Evolutionary conservation across 2,888 invertebrate genomes (phyloP).

Genomic region (Epinotia bilunana): DNA sequence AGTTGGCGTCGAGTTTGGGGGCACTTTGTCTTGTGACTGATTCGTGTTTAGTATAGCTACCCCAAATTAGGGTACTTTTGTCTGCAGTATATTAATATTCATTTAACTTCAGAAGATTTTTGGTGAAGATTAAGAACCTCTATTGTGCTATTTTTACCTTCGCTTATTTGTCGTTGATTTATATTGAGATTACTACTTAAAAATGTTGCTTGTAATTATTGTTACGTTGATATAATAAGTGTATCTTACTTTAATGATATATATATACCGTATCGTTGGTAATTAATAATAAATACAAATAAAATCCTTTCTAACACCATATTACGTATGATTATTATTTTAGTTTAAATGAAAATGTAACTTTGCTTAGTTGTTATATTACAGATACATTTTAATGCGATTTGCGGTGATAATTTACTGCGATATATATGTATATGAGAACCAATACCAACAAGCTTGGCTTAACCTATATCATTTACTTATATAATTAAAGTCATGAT

Average conservation of each 20-base stretch:
- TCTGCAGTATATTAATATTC: conserved; percentile 60
- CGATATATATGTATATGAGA: no score
- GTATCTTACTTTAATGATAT: background rate
- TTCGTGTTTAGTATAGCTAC: conserved; percentile 54
- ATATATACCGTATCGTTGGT: background rate
- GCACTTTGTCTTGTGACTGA: conserved; percentile 68
- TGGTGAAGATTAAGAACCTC: conserved; percentile 45
- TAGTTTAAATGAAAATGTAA: no score
- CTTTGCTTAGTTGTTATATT: no score
- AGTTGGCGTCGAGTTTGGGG: conserved; percentile 67
- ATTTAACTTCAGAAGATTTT: conserved; percentile 48
- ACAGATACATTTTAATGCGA: no score
- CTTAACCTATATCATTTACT: no score
- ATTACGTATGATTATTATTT: no score
- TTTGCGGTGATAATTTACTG: no score
- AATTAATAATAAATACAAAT: background rate
- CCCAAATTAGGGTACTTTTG: conserved; percentile 53
- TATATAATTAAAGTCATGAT: background rate
- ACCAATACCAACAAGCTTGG: no score
- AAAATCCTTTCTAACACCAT: no score
- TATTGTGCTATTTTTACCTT: conserved; percentile 70
- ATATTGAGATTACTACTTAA: conserved; percentile 5
- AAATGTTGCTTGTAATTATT: conserved; percentile 9
- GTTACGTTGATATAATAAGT: background rate
- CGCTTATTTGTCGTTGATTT: conserved; percentile 67